Evolutionary conservation across 2,888 invertebrate genomes (phyloP).

Genomic region (Gari tellinella): DNA sequence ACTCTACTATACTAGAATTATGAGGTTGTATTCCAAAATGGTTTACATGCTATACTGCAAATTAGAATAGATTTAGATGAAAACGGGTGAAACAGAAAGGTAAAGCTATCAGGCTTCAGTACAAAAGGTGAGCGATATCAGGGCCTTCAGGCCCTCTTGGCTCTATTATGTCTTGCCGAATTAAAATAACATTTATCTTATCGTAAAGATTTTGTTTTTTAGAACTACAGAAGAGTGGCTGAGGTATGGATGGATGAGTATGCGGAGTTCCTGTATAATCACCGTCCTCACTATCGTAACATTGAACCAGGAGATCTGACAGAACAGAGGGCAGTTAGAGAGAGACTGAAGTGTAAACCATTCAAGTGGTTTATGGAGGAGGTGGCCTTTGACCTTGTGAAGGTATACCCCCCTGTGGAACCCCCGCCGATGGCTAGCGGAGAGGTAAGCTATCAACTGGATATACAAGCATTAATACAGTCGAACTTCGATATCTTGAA

Average conservation of each 20-base stretch:
- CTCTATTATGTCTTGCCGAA: too few relatives aligned
- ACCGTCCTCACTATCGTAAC: constrained; percentile 89
- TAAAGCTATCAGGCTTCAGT: too few relatives aligned
- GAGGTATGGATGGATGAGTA: constrained; percentile 99
- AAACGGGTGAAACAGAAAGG: too few relatives aligned
- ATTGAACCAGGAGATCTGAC: constrained; percentile 93
- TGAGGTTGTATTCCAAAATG: too few relatives aligned
- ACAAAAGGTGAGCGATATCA: too few relatives aligned
- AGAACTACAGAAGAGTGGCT: constrained; percentile 96
- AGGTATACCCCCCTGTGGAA: constrained; percentile 94
- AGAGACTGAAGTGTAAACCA: constrained; percentile 92
- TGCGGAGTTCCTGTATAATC: constrained; percentile 92
- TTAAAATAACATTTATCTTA: too few relatives aligned
- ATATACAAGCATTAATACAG: too few relatives aligned
- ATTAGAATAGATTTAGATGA: too few relatives aligned
- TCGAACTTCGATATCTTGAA: too few relatives aligned
- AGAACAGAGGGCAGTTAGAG: constrained; percentile 90
- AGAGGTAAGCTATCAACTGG: constrained; percentile 87
- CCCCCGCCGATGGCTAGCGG: constrained; percentile 93
- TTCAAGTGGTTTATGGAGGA: constrained; percentile 98
- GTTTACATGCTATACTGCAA: too few relatives aligned
- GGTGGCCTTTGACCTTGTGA: constrained; percentile 94
- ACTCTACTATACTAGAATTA: too few relatives aligned
- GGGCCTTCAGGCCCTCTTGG: too few relatives aligned
- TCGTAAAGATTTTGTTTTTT: constrained; percentile 7